Evolutionary conservation across 2,888 invertebrate genomes (phyloP).

Genomic region (Glomeris marginata): DNA sequence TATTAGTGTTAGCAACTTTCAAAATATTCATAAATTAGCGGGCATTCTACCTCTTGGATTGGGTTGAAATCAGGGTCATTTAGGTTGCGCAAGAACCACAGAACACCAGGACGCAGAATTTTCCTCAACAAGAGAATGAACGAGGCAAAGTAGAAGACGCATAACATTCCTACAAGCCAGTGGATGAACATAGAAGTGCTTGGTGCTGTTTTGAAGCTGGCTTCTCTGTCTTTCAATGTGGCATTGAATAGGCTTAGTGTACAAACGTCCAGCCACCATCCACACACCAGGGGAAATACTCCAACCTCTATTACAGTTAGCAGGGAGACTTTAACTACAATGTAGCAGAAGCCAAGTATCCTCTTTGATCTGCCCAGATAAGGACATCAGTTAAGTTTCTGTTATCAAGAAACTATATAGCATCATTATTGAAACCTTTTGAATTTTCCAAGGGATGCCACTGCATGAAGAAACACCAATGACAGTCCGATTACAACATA

Average conservation of each 20-base stretch:
- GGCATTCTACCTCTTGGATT: conserved; percentile 53
- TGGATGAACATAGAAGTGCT: conserved; percentile 96
- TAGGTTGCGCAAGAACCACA: conserved; percentile 95
- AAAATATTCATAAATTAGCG: neutral
- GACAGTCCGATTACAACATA: conserved; percentile 76
- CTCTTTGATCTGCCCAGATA: conserved; percentile 49
- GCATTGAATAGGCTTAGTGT: conserved; percentile 85
- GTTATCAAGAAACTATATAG: neutral
- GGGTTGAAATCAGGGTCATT: conserved; percentile 99
- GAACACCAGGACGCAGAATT: conserved; percentile 85
- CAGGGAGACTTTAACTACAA: conserved; percentile 77
- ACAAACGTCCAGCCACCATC: conserved; percentile 99
- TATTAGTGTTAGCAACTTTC: neutral
- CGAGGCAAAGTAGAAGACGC: conserved; percentile 97
- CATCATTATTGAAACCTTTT: conserved; percentile 49
- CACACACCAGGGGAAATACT: conserved; percentile 87
- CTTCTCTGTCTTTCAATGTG: conserved; percentile 61
- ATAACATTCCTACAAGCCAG: conserved; percentile 97
- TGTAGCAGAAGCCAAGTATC: conserved; percentile 81
- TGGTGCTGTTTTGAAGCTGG: conserved; percentile 76
- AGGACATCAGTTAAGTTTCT: conserved; percentile 2
- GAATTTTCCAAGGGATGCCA: conserved; percentile 65
- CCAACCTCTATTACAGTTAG: conserved; percentile 95
- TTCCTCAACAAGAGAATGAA: conserved; percentile 84
- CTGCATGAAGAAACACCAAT: conserved; percentile 65